phyloP scores from a whole-genome alignment of 2,113 vertebrate species.

The Lota lota region DNA sequence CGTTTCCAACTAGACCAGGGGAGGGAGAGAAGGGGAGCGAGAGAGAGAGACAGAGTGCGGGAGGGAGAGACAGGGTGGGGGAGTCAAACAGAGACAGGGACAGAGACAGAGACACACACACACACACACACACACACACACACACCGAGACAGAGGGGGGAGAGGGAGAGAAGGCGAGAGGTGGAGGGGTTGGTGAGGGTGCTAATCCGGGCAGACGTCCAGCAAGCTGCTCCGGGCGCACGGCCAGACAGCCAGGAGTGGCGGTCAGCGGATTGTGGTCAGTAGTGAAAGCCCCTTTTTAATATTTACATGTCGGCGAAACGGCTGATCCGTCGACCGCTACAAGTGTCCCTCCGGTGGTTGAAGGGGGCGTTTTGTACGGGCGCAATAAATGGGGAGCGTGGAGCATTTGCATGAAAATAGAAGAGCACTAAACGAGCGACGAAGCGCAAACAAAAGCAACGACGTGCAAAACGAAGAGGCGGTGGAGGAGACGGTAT shows the following conservation, averaged over 20 bases:
- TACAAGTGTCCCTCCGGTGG: slow-evolving; percentile 51
- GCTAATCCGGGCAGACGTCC: slow-evolving; percentile 66
- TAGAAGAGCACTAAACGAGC: not conserved
- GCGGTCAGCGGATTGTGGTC: slow-evolving; percentile 45
- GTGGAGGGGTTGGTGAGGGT: slow-evolving; percentile 33
- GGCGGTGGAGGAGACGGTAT: no score
- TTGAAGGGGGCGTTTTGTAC: not conserved
- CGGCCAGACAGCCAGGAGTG: slow-evolving; percentile 52
- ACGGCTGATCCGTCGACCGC: slow-evolving; percentile 49
- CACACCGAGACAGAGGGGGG: no score
- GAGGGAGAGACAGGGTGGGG: no score
- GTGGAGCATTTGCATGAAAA: not conserved
- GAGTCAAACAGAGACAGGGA: no score
- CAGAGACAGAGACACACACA: no score
- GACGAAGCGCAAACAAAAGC: no score
- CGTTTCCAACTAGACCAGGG: no score
- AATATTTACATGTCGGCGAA: slow-evolving; percentile 54
- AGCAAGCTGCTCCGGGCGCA: slow-evolving; percentile 56
- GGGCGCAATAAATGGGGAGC: not conserved
- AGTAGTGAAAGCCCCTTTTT: slow-evolving; percentile 37
- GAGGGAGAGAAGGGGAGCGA: no score
- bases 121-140: no score
- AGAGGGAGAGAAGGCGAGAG: slow-evolving; percentile 8
- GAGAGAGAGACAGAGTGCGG: no score
- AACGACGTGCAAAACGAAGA: no score